Evolutionary conservation across 2,888 invertebrate genomes (phyloP), one percentile per base, ranked within the genome.

Genomic region (Synanthedon vespiformis): DNA sequence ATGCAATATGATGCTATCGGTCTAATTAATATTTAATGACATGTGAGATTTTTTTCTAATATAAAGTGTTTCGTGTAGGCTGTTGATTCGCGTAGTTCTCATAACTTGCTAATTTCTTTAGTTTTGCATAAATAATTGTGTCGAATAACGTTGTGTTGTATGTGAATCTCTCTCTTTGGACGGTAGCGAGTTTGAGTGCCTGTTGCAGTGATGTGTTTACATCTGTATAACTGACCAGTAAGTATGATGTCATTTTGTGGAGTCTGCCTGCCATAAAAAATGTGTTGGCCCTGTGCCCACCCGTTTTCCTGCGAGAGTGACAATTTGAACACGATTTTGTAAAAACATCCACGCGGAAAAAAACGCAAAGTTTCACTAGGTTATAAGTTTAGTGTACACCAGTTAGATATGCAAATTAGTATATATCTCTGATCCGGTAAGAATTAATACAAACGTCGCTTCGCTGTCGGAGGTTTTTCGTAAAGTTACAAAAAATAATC

Each of bases 231-330:
- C 71, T 74, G 74, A 70, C 74, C 70, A 69, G 86, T 87, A 70
- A 84, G 86, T 87, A 87, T 86, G 86, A 86, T 86, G 86, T 87
- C 87, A 87, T 85, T 80, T 74, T 74, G 72, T 68, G 67, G 74
- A 70, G 34, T 34, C 74, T 78, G 73, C 77, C 74, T 78, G 73
- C 77, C 75, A 76, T 79, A 85, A 81, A 85, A 84, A 83, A 74
- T 74, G 71, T 75, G 74, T 85, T 87, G 87, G 86, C 86, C 85
- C 77, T 80, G 81, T 87, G 87, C 87, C 87, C 86, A 86, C 77
- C 82, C 77, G 70, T 83, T 85, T 85, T 80, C 81, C 80, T 80
- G 69, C 69, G 74, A 74, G 72, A 62, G 61, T 75, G 73, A 74
- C 70, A 72, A 78, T 73, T 77, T 61, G 64, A 70, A 76, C 70